Evolutionary conservation across 1,140 invertebrate species (phyloP), one percentile per base, ranked within the genome.

Genomic region (Halictus rubicundus): DNA sequence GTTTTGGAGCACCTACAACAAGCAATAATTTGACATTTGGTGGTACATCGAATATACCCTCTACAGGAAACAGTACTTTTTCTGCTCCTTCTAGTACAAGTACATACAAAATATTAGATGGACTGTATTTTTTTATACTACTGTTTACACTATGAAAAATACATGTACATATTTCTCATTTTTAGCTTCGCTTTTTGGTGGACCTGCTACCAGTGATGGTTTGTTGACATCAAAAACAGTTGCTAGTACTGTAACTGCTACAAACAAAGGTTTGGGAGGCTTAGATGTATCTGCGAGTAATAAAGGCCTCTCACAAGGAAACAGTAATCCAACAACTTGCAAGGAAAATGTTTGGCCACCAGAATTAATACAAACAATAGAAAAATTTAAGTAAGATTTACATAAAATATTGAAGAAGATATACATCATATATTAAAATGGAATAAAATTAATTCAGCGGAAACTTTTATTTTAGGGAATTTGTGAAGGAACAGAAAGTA

Each of bases 401-500:
- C 25, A 78, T 23, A 66, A 8, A 14, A 46, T 25, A 25, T 46
- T 46, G 10, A 10, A 42, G 4, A 23, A 65, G 21, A 65, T 32
- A 32, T 3, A 61, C 59, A 8, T 49, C 1, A 61, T 64, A 8
- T 49, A 49, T 61, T 64, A 27, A 21, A 27, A 57, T 46, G 16
- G 32, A 25, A 64, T 27, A 27, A 49, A n/a, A 64, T 54, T 78
- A 21, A 32, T 46, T 54, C 5, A 32, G 21, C 23, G 14, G 10
- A 76, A 14, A 93, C 95, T 65, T 68, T 54, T 70, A 60, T 89
- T 93, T 37, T 94, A 98, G 97, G 87, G 95, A 95, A 72, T 96
- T 96, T 93, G 96, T 98, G 0, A 97, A 97, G 93, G 95, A 96
- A 70, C 96, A 98, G 89, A 98, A 98, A 91, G 93, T 94, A 0